Evolutionary conservation across 1,140 invertebrate genomes (phyloP).

Genomic region (Hydropsyche tenuis): DNA sequence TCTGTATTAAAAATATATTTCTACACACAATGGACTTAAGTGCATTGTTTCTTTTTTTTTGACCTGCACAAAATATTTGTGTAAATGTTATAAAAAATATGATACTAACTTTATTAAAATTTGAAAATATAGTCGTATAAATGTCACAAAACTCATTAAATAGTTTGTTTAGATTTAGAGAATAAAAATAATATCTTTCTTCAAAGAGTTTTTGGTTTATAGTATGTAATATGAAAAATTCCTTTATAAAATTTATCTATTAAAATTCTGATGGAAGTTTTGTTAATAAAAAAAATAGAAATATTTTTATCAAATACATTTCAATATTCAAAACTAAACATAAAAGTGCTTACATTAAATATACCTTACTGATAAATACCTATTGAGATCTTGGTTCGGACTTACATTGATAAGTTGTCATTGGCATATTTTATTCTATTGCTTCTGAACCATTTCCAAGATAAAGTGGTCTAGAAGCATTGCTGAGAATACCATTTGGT

Average conservation of each 20-base stretch:
- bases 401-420: not conserved
- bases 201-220: not conserved
- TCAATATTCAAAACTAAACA: not conserved
- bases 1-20: slow-evolving; percentile 4
- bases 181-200: not conserved
- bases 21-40: not conserved
- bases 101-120: not conserved
- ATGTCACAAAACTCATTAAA: not conserved
- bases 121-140: not conserved
- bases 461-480: slow-evolving; percentile 38
- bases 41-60: not conserved
- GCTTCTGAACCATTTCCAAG: slow-evolving; percentile 39
- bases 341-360: not conserved
- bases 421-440: slow-evolving; percentile 36
- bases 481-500: slow-evolving; percentile 42
- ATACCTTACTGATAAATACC: not conserved
- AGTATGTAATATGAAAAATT: not conserved
- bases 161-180: not conserved
- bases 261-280: slow-evolving; percentile 10
- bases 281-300: slow-evolving; percentile 7
- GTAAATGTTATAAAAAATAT: slow-evolving; percentile 30
- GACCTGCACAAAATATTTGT: not conserved
- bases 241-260: not conserved
- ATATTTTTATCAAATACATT: not conserved
- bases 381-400: slow-evolving; percentile 14